Evolutionary conservation across 1,140 invertebrate species (phyloP).

Genomic region (Trypoxylus dichotomus): DNA sequence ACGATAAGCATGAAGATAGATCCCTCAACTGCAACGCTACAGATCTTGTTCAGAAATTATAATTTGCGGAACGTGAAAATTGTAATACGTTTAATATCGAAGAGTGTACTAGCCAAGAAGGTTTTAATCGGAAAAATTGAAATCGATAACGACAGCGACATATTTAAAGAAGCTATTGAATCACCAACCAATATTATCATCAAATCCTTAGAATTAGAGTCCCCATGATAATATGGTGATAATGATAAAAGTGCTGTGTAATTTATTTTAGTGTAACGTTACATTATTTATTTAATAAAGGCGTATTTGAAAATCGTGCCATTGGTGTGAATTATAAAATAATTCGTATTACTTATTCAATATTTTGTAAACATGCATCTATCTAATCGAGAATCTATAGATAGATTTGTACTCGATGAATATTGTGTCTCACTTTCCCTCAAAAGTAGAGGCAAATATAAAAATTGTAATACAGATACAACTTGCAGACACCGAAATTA

Average conservation of each 20-base stretch:
- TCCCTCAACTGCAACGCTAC: constrained; percentile 48
- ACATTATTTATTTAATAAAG: not conserved
- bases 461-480: too few relatives aligned
- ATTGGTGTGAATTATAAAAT: too few relatives aligned
- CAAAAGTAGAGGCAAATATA: too few relatives aligned
- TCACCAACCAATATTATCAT: constrained; percentile 42
- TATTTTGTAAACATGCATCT: too few relatives aligned
- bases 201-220: constrained; percentile 15
- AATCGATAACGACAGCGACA: constrained; percentile 49
- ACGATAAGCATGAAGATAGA: constrained; percentile 62
- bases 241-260: not conserved
- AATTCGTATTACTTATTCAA: too few relatives aligned
- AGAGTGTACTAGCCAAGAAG: constrained; percentile 59
- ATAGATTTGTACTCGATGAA: too few relatives aligned
- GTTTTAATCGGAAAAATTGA: constrained; percentile 58
- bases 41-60: constrained; percentile 59
- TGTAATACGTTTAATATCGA: constrained; percentile 46
- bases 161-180: constrained; percentile 48
- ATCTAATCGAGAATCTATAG: too few relatives aligned
- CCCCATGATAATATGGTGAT: not conserved
- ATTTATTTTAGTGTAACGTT: not conserved
- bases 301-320: not conserved
- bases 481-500: too few relatives aligned
- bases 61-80: constrained; percentile 52
- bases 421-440: too few relatives aligned